Evolutionary conservation across 2,888 invertebrate species (phyloP).

Genomic region (Habrosyne pyritoides): DNA sequence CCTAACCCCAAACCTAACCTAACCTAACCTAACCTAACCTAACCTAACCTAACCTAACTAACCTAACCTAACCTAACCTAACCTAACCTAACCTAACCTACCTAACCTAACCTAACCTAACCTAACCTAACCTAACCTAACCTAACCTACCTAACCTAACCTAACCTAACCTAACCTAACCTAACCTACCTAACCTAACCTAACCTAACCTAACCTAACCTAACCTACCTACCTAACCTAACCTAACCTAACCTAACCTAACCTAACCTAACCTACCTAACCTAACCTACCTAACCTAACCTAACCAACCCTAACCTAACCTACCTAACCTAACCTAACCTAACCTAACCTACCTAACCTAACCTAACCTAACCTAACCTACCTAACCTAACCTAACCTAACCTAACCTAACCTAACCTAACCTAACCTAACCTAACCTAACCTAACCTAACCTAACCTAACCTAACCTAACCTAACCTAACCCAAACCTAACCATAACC

Average conservation of each 20-base stretch:
- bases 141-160: too few relatives aligned
- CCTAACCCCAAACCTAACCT: too few relatives aligned
- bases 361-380: slow-evolving; percentile 21
- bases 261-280: slow-evolving; percentile 17
- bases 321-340: slow-evolving; percentile 20
- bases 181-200: too few relatives aligned
- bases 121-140: too few relatives aligned
- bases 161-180: too few relatives aligned
- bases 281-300: slow-evolving; percentile 15
- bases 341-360: slow-evolving; percentile 21
- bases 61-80: too few relatives aligned
- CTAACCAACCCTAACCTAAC: slow-evolving; percentile 16
- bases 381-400: slow-evolving; percentile 17
- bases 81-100: too few relatives aligned
- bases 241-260: slow-evolving; percentile 22
- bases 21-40: too few relatives aligned
- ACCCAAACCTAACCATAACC: slow-evolving; percentile 19
- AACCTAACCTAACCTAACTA: too few relatives aligned
- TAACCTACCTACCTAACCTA: slow-evolving; percentile 5
- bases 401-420: slow-evolving; percentile 19
- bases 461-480: slow-evolving; percentile 14
- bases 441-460: slow-evolving; percentile 14
- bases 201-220: too few relatives aligned
- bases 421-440: slow-evolving; percentile 19
- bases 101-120: too few relatives aligned